Base-by-base conservation (phyloP, 2,797 vertebrate species). In the Microctenopoma lineatum region DNA sequence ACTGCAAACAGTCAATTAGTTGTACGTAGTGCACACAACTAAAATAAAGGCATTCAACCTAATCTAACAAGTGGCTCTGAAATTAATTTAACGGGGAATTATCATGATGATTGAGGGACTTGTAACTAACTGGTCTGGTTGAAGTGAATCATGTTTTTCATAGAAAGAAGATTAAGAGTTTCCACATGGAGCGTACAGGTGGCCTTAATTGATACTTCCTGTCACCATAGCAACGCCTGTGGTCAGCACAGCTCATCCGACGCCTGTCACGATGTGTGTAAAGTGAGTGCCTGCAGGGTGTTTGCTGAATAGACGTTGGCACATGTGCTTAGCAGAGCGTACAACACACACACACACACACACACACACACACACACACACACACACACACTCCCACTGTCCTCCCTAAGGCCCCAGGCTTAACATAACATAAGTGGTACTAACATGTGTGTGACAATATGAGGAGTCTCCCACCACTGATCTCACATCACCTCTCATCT, bases 361-460 rank as follows among this genome's bases (percentile, higher is more conserved):
- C 9, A 50, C 10, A 67, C 74, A 45, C 42, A n/a, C 42, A n/a
- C 42, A 11, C 32, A 18, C 51, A 48, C 9, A 50, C 10, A 36
- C 36, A 11, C 36, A 11, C 36, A 45, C 42, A n/a, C 42, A n/a
- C 42, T 12, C 32, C n/a, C 51, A 48, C 9, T 50, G 11, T 68
- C 74, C 70, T 73, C 69, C 67, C 73, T 66, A 65, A 67, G 69
- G 32, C 61, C 55, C 21, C 36, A 13, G 65, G 53, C 51, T 80
- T 75, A 83, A 62, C 83, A 73, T 53, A 64, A 66, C 70, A 46
- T 21, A 68, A 61, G 77, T 74, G 80, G 57, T 80, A 56, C 51
- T 79, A 80, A 85, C 80, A 80, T 73, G 80, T 71, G 76, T 82
- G 65, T 80, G 80, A 80, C 68, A 76, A 60, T 58, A 66, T 74